phyloP scores from a whole-genome alignment of 2,113 vertebrate genomes.

The Harpagus bidentatus region DNA sequence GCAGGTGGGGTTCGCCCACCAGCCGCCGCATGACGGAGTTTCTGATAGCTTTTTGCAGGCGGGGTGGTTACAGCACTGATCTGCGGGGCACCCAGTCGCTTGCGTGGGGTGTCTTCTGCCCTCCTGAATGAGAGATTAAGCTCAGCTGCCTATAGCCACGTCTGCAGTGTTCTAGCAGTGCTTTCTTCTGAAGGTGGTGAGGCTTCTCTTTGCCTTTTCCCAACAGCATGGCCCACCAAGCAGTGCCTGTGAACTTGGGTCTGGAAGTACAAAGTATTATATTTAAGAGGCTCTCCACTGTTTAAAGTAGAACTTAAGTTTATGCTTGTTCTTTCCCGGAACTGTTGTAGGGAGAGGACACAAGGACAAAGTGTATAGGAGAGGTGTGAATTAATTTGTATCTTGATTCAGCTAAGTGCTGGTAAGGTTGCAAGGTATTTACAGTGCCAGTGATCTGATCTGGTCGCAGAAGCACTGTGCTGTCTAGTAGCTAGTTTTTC shows the following conservation, averaged over 20 bases:
- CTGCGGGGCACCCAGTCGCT: too few species aligned
- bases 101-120: background rate
- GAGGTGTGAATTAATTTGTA: background rate
- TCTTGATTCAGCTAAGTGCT: background rate
- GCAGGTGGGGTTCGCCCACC: background rate
- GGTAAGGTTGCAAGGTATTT: background rate
- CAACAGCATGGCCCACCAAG: background rate
- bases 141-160: background rate
- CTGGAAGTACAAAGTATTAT: background rate
- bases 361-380: background rate
- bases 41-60: background rate
- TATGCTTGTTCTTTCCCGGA: background rate
- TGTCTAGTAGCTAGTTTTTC: background rate
- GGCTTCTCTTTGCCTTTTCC: background rate
- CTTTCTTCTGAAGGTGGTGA: background rate
- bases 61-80: background rate
- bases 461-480: background rate
- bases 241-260: background rate
- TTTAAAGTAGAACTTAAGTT: background rate
- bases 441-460: background rate
- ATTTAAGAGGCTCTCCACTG: background rate
- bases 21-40: background rate
- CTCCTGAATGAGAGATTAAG: background rate
- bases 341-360: background rate
- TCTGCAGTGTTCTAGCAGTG: background rate